These are phyloP conservation scores for Muricea muricata DNA, from an alignment of 92 coral and sea anemone species.

Conservation along the genomic window DNA sequence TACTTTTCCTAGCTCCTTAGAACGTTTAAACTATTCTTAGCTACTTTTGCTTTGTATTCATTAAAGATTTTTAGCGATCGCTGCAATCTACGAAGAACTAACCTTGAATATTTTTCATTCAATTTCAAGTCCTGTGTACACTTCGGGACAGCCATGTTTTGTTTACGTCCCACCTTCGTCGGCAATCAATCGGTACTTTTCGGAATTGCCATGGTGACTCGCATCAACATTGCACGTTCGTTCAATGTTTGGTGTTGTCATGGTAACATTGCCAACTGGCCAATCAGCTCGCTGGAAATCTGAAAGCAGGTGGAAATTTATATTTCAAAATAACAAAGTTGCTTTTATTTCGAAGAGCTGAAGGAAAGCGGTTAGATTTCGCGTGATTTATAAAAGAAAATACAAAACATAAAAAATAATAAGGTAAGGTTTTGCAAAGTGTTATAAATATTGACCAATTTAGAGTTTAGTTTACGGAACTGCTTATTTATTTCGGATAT, in stretches of 20 bases:
- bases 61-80: neutral
- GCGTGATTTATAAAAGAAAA: neutral
- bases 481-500: no score
- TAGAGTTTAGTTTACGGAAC: no score
- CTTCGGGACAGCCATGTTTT: slow-evolving; percentile 30
- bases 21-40: no score
- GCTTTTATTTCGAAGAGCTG: neutral
- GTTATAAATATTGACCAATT: no score
- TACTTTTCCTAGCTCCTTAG: no score
- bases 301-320: slow-evolving; percentile 24
- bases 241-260: slow-evolving; percentile 40
- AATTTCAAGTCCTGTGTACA: neutral
- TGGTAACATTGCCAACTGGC: slow-evolving; percentile 3
- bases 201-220: slow-evolving; percentile 21
- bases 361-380: neutral
- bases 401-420: neutral
- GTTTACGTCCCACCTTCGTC: neutral
- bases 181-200: neutral
- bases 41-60: neutral
- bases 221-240: slow-evolving; percentile 8
- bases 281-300: slow-evolving; percentile 31
- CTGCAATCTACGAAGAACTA: neutral
- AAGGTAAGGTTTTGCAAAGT: slow-evolving; percentile 13
- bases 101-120: slow-evolving; percentile 35
- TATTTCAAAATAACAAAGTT: neutral